Conservation (phyloP, 1,140 invertebrate genomes). For the Cyphomyrmex costatus region DNA sequence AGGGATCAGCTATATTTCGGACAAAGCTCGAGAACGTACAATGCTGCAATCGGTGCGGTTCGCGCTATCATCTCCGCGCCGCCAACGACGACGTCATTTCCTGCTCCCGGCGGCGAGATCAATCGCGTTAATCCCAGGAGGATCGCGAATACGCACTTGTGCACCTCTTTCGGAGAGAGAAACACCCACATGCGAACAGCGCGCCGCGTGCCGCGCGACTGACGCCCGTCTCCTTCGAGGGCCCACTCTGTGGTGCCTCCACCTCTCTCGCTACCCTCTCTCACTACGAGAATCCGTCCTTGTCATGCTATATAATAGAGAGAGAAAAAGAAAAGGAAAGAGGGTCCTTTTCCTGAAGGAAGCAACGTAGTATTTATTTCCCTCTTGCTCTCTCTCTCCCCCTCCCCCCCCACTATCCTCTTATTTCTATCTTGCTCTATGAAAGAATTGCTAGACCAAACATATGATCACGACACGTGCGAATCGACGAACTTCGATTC, state of each 20-base stretch:
- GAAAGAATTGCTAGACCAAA: neutral
- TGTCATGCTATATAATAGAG: neutral
- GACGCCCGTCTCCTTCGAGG: constrained; percentile 73
- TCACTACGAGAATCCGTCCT: constrained; percentile 47
- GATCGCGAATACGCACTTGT: constrained; percentile 36
- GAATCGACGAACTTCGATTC: neutral
- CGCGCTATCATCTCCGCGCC: constrained; percentile 59
- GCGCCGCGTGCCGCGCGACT: constrained; percentile 84
- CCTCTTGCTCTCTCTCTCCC: neutral
- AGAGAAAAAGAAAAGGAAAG: neutral
- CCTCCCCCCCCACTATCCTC: no score
- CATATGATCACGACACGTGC: constrained; percentile 1
- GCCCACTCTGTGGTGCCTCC: constrained; percentile 55
- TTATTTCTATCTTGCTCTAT: constrained; percentile 26
- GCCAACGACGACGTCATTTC: constrained; percentile 32
- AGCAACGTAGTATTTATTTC: constrained; percentile 16
- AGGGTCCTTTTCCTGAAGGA: constrained; percentile 45
- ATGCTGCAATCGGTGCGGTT: constrained; percentile 51
- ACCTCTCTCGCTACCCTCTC: constrained; percentile 48
- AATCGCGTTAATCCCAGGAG: constrained; percentile 49
- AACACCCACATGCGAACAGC: constrained; percentile 77
- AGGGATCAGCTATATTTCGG: neutral
- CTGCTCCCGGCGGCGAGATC: constrained; percentile 28
- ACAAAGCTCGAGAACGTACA: constrained; percentile 49
- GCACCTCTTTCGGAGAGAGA: constrained; percentile 45